Base-by-base conservation (phyloP, 2,797 vertebrate genomes). In the Galagoides demidoff region DNA sequence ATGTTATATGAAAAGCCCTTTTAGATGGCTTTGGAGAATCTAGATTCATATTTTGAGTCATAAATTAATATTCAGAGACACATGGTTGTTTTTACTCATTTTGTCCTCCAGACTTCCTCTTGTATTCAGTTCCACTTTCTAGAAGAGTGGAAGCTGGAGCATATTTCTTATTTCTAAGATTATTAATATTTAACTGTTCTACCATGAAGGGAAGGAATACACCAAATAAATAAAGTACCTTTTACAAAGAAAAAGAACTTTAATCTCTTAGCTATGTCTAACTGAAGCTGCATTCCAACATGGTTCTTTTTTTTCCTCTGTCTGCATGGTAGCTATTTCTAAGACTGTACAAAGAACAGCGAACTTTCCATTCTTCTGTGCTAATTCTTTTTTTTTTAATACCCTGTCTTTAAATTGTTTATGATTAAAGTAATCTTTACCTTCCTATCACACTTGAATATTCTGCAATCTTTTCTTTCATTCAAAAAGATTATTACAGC, bases 401-500 rank as follows among this genome's bases (percentile, higher is more conserved):
- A 55, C 76, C 25, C 14, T 91, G 77, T 96, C 85, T 45, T 64
- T 59, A 74, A 31, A 78, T 85, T 95, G 70, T 73, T 57, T 43
- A 55, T 95, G 39, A 96, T 71, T 96, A 93, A 95, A 97, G 82
- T 83, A 17, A 5, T 43, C 14, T 77, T 78, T 87, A 92, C 93
- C 34, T 93, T 90, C 74, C n/a, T 64, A 25, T 89, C 85, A 83
- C n/a, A 59, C 34, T 70, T 81, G 43, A 96, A 92, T 97, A 49
- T 91, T 95, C 90, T 94, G 66, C 34, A 92, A 81, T 55, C 16
- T 45, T 92, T 94, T 83, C 37, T 61, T 71, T 84, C 10, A 10
- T 86, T 92, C 81, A 94, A 83, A 68, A 87, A 27, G 17, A 78
- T 96, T 92, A 85, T 95, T 70, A 96, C 95, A 97, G 92, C n/a